Evolutionary conservation across 2,113 vertebrate genomes (phyloP).

Genomic region (Dolichotis patagonum): DNA sequence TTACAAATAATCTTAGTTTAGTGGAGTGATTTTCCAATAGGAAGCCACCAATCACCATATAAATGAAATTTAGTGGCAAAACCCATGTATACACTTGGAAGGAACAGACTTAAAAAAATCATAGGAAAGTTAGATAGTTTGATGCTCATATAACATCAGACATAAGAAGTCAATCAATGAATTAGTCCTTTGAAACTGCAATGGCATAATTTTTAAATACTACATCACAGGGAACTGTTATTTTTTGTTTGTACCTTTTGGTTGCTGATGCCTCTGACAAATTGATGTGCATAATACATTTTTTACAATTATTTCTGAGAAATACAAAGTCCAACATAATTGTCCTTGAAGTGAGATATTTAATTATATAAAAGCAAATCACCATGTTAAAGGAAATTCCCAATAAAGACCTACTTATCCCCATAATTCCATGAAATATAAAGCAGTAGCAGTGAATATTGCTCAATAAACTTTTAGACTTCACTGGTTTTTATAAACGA

Average conservation of each 20-base stretch:
- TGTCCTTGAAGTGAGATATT: conserved; percentile 63
- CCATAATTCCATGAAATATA: conserved; percentile 51
- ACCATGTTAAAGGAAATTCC: conserved; percentile 31
- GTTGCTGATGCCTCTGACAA: not conserved
- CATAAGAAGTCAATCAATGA: conserved; percentile 8
- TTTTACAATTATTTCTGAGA: conserved; percentile 58
- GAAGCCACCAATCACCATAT: not conserved
- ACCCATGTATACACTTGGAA: not conserved
- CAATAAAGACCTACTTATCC: conserved; percentile 41
- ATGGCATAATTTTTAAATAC: conserved; percentile 38
- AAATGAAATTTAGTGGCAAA: not conserved
- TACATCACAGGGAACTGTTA: not conserved
- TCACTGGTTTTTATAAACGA: not conserved
- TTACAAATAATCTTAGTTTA: conserved; percentile 41
- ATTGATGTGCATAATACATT: not conserved
- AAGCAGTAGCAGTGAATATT: conserved; percentile 1
- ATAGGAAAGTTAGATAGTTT: not conserved
- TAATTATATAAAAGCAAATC: conserved; percentile 47
- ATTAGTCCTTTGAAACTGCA: not conserved
- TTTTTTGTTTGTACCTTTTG: conserved; percentile 19
- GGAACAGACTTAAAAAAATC: conserved; percentile 6
- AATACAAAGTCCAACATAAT: conserved; percentile 37
- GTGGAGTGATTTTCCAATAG: not conserved
- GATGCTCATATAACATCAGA: conserved; percentile 11
- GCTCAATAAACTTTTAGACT: conserved; percentile 55